A percentile compares a stretch with the other conserved stretches of the same genome.
phyloP scores from a whole-genome alignment of 2,888 invertebrate species.

The Drosophila pseudotalamancana region DNA sequence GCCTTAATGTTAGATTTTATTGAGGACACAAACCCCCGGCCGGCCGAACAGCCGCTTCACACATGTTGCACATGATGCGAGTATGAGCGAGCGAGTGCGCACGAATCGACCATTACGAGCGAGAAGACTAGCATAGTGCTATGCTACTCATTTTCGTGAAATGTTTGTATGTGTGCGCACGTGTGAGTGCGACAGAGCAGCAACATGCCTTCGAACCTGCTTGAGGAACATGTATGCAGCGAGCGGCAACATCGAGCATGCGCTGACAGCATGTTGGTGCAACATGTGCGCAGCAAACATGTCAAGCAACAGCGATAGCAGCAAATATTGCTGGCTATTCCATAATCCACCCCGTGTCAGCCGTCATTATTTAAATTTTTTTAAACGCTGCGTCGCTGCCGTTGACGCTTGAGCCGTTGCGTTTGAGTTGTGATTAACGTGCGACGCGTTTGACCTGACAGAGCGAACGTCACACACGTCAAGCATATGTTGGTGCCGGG shows the following conservation, averaged over 20 bases:
- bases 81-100: constrained; percentile 9
- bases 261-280: constrained; percentile 9
- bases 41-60: not conserved
- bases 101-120: constrained; percentile 26
- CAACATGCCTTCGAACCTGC: constrained; percentile 1
- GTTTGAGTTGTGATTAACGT: constrained; percentile 58
- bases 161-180: constrained; percentile 1
- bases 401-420: constrained; percentile 31
- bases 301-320: not conserved
- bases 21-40: constrained; percentile 62
- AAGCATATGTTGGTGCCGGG: not conserved
- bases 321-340: not conserved
- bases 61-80: constrained; percentile 41
- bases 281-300: constrained; percentile 40
- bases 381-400: constrained; percentile 18
- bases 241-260: constrained; percentile 37
- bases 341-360: constrained; percentile 10
- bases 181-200: constrained; percentile 1
- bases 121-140: constrained; percentile 26
- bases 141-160: constrained; percentile 55
- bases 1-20: constrained; percentile 33
- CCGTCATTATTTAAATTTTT: constrained; percentile 40
- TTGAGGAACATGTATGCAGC: constrained; percentile 20
- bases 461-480: constrained; percentile 36
- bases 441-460: constrained; percentile 65